A percentile compares a stretch with the other conserved stretches of the same genome.
phyloP scores from a whole-genome alignment of 2,888 invertebrate genomes.

The Odiellus spinosus region DNA sequence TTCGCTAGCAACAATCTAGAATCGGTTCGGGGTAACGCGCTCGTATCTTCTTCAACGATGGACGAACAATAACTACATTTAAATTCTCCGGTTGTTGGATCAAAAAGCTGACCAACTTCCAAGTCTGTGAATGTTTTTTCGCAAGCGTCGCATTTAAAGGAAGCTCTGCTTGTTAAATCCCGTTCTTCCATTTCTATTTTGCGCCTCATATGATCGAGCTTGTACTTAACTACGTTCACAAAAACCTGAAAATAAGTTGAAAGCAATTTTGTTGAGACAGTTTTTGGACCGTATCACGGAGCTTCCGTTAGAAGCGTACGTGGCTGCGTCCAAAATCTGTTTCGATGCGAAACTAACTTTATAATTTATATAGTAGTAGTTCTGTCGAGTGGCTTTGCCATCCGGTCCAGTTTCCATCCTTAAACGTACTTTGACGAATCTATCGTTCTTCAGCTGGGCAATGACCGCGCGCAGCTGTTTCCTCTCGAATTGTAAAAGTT shows the following conservation, averaged over 20 bases:
- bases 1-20: conserved; percentile 74
- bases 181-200: conserved; percentile 89
- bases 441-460: conserved; percentile 70
- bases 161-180: conserved; percentile 83
- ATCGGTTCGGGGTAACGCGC: conserved; percentile 82
- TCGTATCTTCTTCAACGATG: conserved; percentile 84
- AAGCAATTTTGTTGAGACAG: conserved; percentile 3
- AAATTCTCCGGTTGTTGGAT: conserved; percentile 66
- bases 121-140: conserved; percentile 87
- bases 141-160: conserved; percentile 83
- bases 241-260: conserved; percentile 48
- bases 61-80: conserved; percentile 76
- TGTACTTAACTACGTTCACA: conserved; percentile 94
- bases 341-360: conserved; percentile 37
- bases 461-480: conserved; percentile 82
- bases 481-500: conserved; percentile 77
- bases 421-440: conserved; percentile 77
- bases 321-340: too few species aligned
- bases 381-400: conserved; percentile 86
- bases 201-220: conserved; percentile 85
- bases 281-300: too few species aligned
- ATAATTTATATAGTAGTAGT: conserved; percentile 95
- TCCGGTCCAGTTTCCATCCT: conserved; percentile 90
- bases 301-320: too few species aligned
- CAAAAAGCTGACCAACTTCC: conserved; percentile 79